These are phyloP conservation scores for Manis javanica DNA, from an alignment of 2,797 vertebrate genomes.

Conservation along the genomic window DNA sequence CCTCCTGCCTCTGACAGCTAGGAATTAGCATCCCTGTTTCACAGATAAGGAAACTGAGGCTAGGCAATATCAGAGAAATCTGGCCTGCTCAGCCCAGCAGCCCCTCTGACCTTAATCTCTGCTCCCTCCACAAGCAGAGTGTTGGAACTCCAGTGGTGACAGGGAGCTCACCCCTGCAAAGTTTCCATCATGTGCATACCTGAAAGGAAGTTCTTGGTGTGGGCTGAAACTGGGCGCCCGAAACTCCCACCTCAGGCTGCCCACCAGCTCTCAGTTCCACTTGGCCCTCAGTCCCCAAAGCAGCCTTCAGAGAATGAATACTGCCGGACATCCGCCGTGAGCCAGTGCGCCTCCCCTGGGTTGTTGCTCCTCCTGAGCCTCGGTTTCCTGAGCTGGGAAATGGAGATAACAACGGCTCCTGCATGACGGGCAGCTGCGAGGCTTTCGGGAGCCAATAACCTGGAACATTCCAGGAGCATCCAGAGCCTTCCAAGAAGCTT, in stretches of 20 bases:
- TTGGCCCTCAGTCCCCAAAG: background rate
- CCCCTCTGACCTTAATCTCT: background rate
- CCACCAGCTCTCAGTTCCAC: background rate
- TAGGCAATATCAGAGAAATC: background rate
- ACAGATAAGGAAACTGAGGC: background rate
- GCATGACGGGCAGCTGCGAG: background rate
- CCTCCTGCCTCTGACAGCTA: background rate
- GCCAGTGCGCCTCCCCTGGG: background rate
- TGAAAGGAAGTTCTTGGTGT: background rate
- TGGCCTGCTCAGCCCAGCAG: background rate
- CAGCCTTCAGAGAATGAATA: background rate
- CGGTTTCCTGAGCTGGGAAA: background rate
- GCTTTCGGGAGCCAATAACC: background rate
- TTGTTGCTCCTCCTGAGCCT: background rate
- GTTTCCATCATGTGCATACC: background rate
- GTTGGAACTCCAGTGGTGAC: background rate
- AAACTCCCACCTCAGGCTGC: background rate
- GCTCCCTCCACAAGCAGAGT: background rate
- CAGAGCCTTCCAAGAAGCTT: background rate
- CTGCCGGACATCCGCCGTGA: background rate
- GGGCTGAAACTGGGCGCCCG: background rate
- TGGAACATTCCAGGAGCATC: background rate
- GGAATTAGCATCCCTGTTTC: background rate
- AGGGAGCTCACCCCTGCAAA: background rate
- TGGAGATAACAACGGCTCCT: background rate